Conservation (phyloP, 2,888 invertebrate species). For the Dicyrtoma fusca region DNA sequence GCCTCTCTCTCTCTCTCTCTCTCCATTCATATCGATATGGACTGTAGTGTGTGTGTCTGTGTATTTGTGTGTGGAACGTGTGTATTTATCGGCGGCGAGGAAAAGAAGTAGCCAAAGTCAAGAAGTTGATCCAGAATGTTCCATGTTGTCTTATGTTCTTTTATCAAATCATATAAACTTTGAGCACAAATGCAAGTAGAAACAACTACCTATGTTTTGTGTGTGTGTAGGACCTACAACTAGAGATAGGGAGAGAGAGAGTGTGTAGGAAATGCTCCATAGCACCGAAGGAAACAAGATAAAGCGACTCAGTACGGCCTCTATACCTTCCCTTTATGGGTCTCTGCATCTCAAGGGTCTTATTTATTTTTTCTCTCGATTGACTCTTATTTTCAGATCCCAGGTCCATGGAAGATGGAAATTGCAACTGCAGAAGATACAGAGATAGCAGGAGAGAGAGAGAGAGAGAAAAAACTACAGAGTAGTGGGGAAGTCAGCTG, state of each 20-base stretch:
- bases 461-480: neutral
- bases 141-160: neutral
- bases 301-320: neutral
- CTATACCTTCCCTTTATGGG: constrained; percentile 17
- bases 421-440: neutral
- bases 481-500: neutral
- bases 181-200: neutral
- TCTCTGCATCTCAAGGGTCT: constrained; percentile 39
- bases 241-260: constrained; percentile 2
- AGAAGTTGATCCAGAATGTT: neutral
- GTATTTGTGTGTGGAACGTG: too few relatives aligned
- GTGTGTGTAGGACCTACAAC: neutral
- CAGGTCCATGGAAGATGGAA: neutral
- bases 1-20: too few relatives aligned
- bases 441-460: neutral
- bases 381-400: constrained; percentile 22
- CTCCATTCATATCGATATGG: too few relatives aligned
- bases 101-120: too few relatives aligned
- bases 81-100: too few relatives aligned
- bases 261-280: neutral
- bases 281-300: too few relatives aligned
- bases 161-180: too few relatives aligned
- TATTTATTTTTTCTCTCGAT: constrained; percentile 42
- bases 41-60: too few relatives aligned
- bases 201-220: neutral